These are phyloP conservation scores for Rhynchopsitta pachyrhyncha DNA, from an alignment of 2,113 vertebrate species.

Conservation along the genomic window DNA sequence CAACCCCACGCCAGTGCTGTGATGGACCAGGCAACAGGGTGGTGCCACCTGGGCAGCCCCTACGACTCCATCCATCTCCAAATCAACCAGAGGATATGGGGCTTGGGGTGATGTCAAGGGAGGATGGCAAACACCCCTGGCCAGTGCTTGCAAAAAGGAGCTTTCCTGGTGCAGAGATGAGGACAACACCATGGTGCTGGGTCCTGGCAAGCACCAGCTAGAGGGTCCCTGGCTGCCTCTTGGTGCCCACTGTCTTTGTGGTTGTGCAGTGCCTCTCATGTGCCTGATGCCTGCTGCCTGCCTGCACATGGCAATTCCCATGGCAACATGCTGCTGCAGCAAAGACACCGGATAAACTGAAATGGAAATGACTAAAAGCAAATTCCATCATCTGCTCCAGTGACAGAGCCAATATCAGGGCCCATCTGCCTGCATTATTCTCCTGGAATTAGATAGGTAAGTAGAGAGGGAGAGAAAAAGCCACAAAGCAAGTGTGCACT, in stretches of 20 bases:
- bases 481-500: rapidly evolving
- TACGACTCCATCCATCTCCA: neutral
- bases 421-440: neutral
- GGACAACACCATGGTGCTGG: neutral
- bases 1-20: rapidly evolving
- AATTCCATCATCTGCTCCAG: neutral
- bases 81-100: rapidly evolving
- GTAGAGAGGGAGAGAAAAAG: neutral
- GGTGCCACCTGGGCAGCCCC: neutral
- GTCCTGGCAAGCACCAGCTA: neutral
- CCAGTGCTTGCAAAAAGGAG: neutral
- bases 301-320: neutral
- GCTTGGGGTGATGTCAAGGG: rapidly evolving
- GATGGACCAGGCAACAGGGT: rapidly evolving
- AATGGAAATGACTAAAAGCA: neutral
- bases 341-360: rapidly evolving
- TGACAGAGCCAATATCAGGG: rapidly evolving
- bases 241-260: neutral
- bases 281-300: neutral
- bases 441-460: too few species aligned
- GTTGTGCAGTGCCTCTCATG: neutral
- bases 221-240: neutral
- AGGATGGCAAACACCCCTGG: rapidly evolving
- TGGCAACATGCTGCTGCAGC: neutral
- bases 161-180: rapidly evolving